Evolutionary conservation across 2,888 invertebrate genomes (phyloP).

Genomic region (Lasioglossum vierecki): DNA sequence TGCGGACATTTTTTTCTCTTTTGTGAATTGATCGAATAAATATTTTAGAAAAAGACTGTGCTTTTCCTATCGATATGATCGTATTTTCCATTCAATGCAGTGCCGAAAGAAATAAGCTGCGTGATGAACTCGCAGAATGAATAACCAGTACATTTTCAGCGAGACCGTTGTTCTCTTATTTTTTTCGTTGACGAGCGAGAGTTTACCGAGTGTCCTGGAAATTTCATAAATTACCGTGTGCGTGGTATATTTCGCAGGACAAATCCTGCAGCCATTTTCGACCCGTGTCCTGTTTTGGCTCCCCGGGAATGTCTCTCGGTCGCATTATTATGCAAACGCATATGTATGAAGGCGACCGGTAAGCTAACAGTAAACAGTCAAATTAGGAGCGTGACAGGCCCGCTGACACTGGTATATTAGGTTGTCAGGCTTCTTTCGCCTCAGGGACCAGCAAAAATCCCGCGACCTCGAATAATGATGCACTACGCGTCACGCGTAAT

Average conservation of each 20-base stretch:
- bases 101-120: neutral
- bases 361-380: constrained; percentile 50
- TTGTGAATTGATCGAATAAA: no score
- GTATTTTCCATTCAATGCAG: neutral
- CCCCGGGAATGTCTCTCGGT: constrained; percentile 16
- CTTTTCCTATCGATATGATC: no score
- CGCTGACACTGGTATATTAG: constrained; percentile 66
- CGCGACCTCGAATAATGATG: neutral
- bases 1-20: no score
- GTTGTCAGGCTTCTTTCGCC: constrained; percentile 60
- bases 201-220: constrained; percentile 24
- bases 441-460: constrained; percentile 2
- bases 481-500: neutral
- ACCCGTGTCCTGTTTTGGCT: neutral
- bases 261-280: neutral
- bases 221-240: constrained; percentile 38
- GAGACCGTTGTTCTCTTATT: neutral
- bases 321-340: constrained; percentile 58
- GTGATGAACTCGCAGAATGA: neutral
- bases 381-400: constrained; percentile 61
- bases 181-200: constrained; percentile 13
- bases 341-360: constrained; percentile 34
- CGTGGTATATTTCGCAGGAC: constrained; percentile 39
- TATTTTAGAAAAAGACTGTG: no score
- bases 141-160: neutral